phyloP scores from a whole-genome alignment of 2,113 vertebrate genomes.

The mouse (Mus musculus) region GRCm39 chr16:70136501-70137000 shows the following conservation, averaged over 20 bases:
- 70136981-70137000: conserved; percentile 8
- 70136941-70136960: conserved; percentile 9
- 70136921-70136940: background rate
- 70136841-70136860: background rate
- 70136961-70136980: background rate
- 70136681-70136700: background rate
- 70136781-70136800: background rate
- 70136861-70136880: background rate
- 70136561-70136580: background rate
- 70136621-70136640: background rate
- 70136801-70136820: conserved; percentile 11
- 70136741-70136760: conserved; percentile 33
- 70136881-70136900: background rate
- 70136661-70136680: conserved; percentile 4
- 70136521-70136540: background rate
- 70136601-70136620: background rate
- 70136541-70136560: background rate
- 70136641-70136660: background rate
- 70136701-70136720: conserved; percentile 5
- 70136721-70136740: background rate
- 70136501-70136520: background rate
- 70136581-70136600: background rate
- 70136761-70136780: conserved; percentile 1
- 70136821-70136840: background rate
- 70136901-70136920: conserved; percentile 12